Base-by-base conservation (phyloP, 1,140 invertebrate genomes). In the Leptoteleia sp. region DNA sequence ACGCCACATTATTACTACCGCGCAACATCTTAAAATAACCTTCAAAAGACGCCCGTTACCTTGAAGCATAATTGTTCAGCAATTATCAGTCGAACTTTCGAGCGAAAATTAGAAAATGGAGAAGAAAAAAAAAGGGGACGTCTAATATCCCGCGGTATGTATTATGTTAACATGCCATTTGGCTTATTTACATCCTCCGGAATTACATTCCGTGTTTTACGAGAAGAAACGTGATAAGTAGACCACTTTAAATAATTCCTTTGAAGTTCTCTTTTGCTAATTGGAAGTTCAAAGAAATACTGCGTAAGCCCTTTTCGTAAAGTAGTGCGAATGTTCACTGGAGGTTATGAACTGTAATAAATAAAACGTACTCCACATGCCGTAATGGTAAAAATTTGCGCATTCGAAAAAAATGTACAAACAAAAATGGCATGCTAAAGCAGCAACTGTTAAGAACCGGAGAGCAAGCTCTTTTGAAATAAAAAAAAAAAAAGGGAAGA, bases 221-320 rank as follows among this genome's bases (percentile, higher is more conserved):
- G 33, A 61, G 31, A 55, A 38, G 47, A 61, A 59, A 68, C 19
- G 62, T 76, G 62, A 76, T 76, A 76, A 76, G 72, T 76, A 67
- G 62, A 38, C 48, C 45, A 68, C 54, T 76, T 76, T 43, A 76
- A 76, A 76, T 68, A 62, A 62, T 62, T 62, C 72, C 72, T 76
- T 76, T 76, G 72, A 76, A 47, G 55, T 62, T 76, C 29, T 9
- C 55, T 76, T 62, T 55, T 42, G 55, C 72, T 68, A 76, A 76
- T 76, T 68, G 72, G 62, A 68, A 54, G 62, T 62, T 76, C 62
- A 76, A 76, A 76, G 72, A 55, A 75, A 61, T 22, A 11, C 50
- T 37, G 12, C 11, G 45, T 15, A 38, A 31, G 61, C 38, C 35
- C 45, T 59, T 54, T 57, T 67, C 62, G 38, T 62, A 47, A 48